Percentiles rank a stretch among this genome's conserved stretches.
phyloP scores from a whole-genome alignment of 2,113 vertebrate genomes.

The Chelonoidis abingdonii region DNA sequence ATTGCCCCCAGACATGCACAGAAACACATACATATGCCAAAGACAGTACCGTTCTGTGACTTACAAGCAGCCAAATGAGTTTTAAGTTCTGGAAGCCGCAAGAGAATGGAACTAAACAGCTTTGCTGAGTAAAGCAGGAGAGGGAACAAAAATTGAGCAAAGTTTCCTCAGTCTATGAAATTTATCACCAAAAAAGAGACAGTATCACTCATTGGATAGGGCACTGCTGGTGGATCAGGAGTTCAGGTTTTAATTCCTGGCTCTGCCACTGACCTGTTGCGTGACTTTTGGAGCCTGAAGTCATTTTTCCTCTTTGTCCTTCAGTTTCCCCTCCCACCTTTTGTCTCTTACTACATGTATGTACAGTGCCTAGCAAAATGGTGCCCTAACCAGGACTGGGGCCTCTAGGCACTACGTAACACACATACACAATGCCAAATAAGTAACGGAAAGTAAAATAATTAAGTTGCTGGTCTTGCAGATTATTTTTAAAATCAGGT shows the following conservation, averaged over 20 bases:
- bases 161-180: constrained; percentile 30
- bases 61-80: neutral
- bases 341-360: neutral
- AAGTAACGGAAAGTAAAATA: constrained; percentile 17
- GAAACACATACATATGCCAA: neutral
- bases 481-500: neutral
- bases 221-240: neutral
- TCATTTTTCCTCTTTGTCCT: neutral
- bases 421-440: neutral
- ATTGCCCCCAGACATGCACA: neutral
- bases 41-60: neutral
- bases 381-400: neutral
- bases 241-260: neutral
- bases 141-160: constrained; percentile 19
- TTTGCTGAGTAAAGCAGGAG: neutral
- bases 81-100: neutral
- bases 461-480: neutral
- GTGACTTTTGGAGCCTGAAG: neutral
- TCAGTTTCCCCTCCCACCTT: neutral
- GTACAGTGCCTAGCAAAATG: neutral
- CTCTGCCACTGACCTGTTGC: neutral
- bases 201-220: neutral
- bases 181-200: constrained; percentile 20
- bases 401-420: neutral
- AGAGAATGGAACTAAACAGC: neutral